phyloP scores from a whole-genome alignment of 2,797 vertebrate species.

The Sarcophilus harrisii region DNA sequence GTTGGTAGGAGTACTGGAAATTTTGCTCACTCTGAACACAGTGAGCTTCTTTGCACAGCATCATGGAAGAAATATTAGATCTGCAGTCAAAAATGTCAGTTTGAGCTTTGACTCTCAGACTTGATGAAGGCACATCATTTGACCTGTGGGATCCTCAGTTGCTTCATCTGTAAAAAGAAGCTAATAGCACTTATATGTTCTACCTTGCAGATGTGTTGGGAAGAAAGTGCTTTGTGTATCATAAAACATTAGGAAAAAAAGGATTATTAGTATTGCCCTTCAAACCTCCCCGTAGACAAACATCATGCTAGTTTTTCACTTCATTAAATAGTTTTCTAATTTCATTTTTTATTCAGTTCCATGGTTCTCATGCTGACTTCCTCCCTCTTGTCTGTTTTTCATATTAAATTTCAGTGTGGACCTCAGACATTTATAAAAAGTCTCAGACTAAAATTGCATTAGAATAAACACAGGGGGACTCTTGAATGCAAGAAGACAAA shows the following conservation, averaged over 20 bases:
- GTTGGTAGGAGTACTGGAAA: not conserved
- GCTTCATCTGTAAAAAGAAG: not conserved
- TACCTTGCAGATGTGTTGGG: not conserved
- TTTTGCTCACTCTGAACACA: not conserved
- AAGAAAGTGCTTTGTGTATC: not conserved
- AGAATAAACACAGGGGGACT: not conserved
- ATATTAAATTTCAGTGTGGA: constrained; percentile 9
- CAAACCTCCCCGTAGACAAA: not conserved
- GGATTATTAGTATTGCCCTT: not conserved
- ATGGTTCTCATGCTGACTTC: not conserved
- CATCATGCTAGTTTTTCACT: not conserved
- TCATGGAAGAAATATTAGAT: not conserved
- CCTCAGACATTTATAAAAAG: not conserved
- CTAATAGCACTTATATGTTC: not conserved
- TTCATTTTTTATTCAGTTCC: not conserved
- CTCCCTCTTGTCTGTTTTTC: not conserved
- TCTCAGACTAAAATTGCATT: not conserved
- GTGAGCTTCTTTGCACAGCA: not conserved
- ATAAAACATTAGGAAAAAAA: not conserved
- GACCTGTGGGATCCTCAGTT: not conserved
- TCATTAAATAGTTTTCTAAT: constrained; percentile 7
- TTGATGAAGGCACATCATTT: not conserved
- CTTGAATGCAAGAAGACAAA: not conserved
- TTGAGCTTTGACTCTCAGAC: not conserved
- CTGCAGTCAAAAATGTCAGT: not conserved